Evolutionary conservation across 2,797 vertebrate species (phyloP).

Genomic region (Uromys caudimaculatus): DNA sequence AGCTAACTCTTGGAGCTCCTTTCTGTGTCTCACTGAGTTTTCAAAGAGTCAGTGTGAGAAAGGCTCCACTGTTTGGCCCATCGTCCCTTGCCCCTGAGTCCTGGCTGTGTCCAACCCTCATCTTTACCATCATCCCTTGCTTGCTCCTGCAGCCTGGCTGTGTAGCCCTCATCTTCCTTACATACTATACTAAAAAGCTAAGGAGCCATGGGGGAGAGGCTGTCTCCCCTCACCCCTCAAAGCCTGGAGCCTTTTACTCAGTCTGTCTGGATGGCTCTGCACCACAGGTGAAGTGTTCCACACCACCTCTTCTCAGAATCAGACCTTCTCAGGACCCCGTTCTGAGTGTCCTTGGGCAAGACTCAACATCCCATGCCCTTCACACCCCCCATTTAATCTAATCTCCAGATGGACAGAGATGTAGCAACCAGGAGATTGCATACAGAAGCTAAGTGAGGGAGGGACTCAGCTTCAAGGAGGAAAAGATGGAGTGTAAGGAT

Average conservation of each 20-base stretch:
- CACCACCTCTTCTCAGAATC: neutral
- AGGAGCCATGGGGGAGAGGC: neutral
- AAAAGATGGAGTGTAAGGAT: neutral
- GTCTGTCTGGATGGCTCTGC: neutral
- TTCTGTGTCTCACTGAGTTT: too few relatives aligned
- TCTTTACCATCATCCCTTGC: neutral
- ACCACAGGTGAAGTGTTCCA: slow-evolving; percentile 12
- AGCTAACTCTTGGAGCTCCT: neutral
- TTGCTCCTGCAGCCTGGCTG: neutral
- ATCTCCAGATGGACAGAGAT: neutral
- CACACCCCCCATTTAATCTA: neutral
- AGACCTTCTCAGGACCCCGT: slow-evolving; percentile 52
- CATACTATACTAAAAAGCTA: neutral
- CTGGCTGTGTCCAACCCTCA: neutral
- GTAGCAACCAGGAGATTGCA: neutral
- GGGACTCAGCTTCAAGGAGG: neutral
- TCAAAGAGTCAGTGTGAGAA: neutral
- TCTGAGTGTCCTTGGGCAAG: slow-evolving; percentile 41
- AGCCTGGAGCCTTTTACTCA: neutral
- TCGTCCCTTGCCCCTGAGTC: neutral
- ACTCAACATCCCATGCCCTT: slow-evolving; percentile 45
- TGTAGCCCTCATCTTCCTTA: neutral
- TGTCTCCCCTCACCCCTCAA: neutral
- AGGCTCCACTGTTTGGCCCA: neutral
- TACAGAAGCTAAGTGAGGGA: neutral